phyloP scores from a whole-genome alignment of 2,797 vertebrate genomes.

The Austrolebias charrua region DNA sequence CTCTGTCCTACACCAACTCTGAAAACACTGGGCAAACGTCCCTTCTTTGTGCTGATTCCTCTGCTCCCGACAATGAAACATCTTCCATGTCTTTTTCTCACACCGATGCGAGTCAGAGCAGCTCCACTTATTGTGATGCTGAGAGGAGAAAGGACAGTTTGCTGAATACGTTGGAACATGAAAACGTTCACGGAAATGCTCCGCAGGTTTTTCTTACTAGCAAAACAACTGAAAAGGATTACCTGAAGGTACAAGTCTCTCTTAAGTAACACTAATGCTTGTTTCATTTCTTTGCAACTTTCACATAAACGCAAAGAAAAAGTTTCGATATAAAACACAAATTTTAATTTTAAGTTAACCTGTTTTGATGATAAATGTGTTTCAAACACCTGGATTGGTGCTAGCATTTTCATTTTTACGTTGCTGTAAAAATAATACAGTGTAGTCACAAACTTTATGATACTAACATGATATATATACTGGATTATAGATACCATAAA shows the following conservation, averaged over 20 bases:
- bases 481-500: too few relatives aligned
- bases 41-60: conserved; percentile 1
- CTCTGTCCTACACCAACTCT: not conserved
- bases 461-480: too few relatives aligned
- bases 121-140: not conserved
- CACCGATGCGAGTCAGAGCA: conserved; percentile 3
- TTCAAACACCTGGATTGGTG: too few relatives aligned
- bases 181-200: not conserved
- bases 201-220: conserved; percentile 1
- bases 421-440: too few relatives aligned
- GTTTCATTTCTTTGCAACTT: not conserved
- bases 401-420: too few relatives aligned
- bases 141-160: conserved; percentile 4
- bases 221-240: conserved; percentile 18
- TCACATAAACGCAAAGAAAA: not conserved
- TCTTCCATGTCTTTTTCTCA: not conserved
- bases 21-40: conserved; percentile 8
- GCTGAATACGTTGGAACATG: not conserved
- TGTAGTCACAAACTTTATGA: too few relatives aligned
- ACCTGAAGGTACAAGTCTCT: conserved; percentile 43
- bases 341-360: too few relatives aligned
- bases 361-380: too few relatives aligned
- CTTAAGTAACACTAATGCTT: not conserved
- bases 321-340: too few relatives aligned
- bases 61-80: not conserved